Evolutionary conservation across 1,140 invertebrate genomes (phyloP), one percentile per base, ranked within the genome.

Genomic region (Theocolax elegans): DNA sequence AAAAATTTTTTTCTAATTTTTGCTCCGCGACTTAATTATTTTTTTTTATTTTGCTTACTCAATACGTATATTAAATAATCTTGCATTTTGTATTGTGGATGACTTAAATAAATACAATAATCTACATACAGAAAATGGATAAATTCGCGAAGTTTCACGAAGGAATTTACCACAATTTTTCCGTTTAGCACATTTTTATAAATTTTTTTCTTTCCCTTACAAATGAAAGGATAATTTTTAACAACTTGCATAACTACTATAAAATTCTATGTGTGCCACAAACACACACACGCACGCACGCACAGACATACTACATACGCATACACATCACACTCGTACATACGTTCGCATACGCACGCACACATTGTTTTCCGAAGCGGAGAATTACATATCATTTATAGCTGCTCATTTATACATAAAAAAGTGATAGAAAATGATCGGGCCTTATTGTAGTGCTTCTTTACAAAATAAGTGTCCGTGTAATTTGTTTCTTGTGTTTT

Each of bases 61-160:
- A 62, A 62, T 59, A 42, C 25, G 21, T 60, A 31, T 63, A n/a
- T n/a, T n/a, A 49, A 19, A 56, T 42, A 17, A 15, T 63, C 38
- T 49, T 48, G 29, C 25, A 15, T 49, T 49, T 17, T 40, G 15
- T 10, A 29, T 21, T 19, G 13, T 42, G 17, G 17, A 19, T 46
- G 56, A 46, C 35, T 23, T 35, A 67, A 66, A 48, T 67, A 58
- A 56, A 67, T 58, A 42, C 19, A 29, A 23, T 66, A 66, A 58
- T 44, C 10, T 53, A 56, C 17, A 25, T 42, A 15, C 19, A 49
- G 46, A 42, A 31, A 56, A 54, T 12, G 1, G 19, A 48, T 51
- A 56, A 35, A 58, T 58, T 67, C 9, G 27, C 10, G 27, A 46
- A 46, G 7, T 48, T 46, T 49, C 64, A 38, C 27, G 25, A 21